Evolutionary conservation across 1,140 invertebrate genomes (phyloP).

Genomic region (Yoshiicerus persimilis): DNA sequence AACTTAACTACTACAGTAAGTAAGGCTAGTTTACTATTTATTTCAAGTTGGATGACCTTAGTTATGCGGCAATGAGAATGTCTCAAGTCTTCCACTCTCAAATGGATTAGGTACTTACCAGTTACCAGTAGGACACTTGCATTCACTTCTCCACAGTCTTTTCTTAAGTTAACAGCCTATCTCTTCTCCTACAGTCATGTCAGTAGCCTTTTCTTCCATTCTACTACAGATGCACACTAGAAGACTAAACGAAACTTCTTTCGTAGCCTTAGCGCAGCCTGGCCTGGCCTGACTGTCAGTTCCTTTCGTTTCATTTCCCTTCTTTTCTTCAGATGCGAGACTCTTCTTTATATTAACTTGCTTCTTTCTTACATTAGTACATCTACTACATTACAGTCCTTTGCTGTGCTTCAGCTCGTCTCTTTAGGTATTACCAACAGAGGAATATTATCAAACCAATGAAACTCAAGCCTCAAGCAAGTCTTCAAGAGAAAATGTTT

Average conservation of each 20-base stretch:
- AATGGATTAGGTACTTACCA: background rate
- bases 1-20: background rate
- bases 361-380: background rate
- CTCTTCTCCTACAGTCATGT: background rate
- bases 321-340: background rate
- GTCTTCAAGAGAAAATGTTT: slow-evolving; percentile 9
- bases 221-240: background rate
- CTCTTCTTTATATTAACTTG: background rate
- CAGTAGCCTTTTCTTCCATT: background rate
- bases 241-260: background rate
- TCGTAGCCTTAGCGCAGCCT: background rate
- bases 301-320: background rate
- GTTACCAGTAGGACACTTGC: background rate
- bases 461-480: background rate
- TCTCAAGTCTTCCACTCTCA: background rate
- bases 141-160: background rate
- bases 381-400: background rate
- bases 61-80: slow-evolving; percentile 15
- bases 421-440: too few species aligned
- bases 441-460: background rate
- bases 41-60: slow-evolving; percentile 8
- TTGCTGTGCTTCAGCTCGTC: too few species aligned
- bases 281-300: background rate
- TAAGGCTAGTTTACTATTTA: background rate
- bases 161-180: background rate